A percentile compares a stretch with the other conserved stretches of the same genome.
phyloP scores from a whole-genome alignment of 1,140 invertebrate species.

The Mya arenaria region DNA sequence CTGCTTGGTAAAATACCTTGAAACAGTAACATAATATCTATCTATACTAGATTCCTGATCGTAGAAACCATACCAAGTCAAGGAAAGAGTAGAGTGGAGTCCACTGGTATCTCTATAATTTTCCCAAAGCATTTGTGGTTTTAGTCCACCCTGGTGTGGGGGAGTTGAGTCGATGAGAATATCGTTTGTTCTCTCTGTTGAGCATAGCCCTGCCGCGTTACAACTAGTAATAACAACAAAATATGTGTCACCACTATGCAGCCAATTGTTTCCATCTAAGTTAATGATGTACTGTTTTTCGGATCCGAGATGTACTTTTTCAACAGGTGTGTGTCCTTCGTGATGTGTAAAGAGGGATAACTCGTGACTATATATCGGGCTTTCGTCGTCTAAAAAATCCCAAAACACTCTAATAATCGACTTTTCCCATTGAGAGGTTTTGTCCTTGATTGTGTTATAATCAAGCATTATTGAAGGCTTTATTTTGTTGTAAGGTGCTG shows the following conservation, averaged over 20 bases:
- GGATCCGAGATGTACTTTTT: conserved; percentile 2
- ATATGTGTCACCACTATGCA: conserved; percentile 40
- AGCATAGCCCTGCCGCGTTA: conserved; percentile 53
- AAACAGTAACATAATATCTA: conserved; percentile 12
- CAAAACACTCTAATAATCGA: conserved; percentile 6
- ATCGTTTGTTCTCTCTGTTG: conserved; percentile 4
- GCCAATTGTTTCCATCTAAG: conserved; percentile 10
- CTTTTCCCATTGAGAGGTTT: conserved; percentile 40
- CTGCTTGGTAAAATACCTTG: conserved; percentile 10
- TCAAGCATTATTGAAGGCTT: not conserved
- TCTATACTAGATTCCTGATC: conserved; percentile 35
- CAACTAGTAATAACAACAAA: conserved; percentile 31
- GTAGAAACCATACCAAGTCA: conserved; percentile 41
- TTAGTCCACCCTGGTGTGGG: conserved; percentile 44
- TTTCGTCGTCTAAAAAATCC: conserved; percentile 35
- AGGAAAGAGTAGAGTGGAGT: not conserved
- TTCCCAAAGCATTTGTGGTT: conserved; percentile 27
- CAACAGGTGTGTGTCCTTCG: conserved; percentile 21
- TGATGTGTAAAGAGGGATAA: conserved; percentile 26
- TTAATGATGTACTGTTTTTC: conserved; percentile 13
- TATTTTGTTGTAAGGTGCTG: not conserved
- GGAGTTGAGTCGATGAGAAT: conserved; percentile 57
- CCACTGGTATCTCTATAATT: not conserved
- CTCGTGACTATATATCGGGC: conserved; percentile 9
- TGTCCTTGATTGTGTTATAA: not conserved